Evolutionary conservation across 2,113 vertebrate genomes (phyloP).

Genomic region (Garra rufa): DNA sequence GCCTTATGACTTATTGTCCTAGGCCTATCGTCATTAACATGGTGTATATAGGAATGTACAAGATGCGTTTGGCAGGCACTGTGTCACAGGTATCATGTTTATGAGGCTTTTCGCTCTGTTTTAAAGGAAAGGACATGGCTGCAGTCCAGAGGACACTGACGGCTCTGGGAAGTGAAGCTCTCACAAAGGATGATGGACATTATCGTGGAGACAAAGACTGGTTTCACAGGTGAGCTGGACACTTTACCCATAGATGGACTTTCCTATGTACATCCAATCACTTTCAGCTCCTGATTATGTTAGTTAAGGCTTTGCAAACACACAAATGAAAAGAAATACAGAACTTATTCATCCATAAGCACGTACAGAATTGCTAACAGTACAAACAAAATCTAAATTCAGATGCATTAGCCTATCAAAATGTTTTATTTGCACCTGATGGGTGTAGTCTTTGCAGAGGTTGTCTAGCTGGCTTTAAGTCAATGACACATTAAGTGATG

Average conservation of each 20-base stretch:
- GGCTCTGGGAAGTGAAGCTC: slow-evolving; percentile 84
- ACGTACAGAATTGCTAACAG: not conserved
- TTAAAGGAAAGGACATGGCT: slow-evolving; percentile 85
- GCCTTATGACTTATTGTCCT: too few species aligned
- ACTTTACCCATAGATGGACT: not conserved
- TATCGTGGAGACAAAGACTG: slow-evolving; percentile 85
- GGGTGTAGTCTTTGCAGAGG: not conserved
- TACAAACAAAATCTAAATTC: not conserved
- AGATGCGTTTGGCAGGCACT: not conserved
- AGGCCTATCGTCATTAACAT: not conserved
- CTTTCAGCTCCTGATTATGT: not conserved
- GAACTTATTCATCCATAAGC: not conserved
- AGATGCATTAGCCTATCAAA: not conserved
- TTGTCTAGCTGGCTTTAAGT: not conserved
- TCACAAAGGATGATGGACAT: slow-evolving; percentile 80
- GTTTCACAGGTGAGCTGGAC: slow-evolving; percentile 80
- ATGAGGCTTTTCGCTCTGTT: slow-evolving; percentile 21
- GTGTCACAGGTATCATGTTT: slow-evolving; percentile 17
- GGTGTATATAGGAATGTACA: not conserved
- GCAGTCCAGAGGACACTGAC: slow-evolving; percentile 86
- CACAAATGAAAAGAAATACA: not conserved
- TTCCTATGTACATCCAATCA: not conserved
- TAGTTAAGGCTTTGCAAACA: not conserved
- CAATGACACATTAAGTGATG: not conserved
- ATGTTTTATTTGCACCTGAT: not conserved